Evolutionary conservation across 2,888 invertebrate species (phyloP).

Genomic region (Terebella lapidaria): DNA sequence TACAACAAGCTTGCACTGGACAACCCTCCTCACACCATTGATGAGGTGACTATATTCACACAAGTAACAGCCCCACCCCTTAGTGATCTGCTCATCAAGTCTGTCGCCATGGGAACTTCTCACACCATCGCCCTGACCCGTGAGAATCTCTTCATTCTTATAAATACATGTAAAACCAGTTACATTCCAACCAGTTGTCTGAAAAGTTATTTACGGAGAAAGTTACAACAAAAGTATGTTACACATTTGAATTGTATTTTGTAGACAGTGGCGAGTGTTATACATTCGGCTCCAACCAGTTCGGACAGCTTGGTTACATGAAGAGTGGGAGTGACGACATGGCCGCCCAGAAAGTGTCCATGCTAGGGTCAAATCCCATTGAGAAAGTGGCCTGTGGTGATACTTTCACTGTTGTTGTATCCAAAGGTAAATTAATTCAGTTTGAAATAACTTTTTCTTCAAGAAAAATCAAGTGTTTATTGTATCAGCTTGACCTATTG

Average conservation of each 20-base stretch:
- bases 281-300: constrained; percentile 50
- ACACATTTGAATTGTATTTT: too few relatives aligned
- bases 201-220: too few relatives aligned
- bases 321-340: constrained; percentile 19
- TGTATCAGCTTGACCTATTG: too few relatives aligned
- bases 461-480: background rate
- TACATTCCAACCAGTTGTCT: too few relatives aligned
- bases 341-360: constrained; percentile 28
- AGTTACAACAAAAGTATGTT: too few relatives aligned
- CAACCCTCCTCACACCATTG: constrained; percentile 25
- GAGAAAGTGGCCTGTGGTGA: constrained; percentile 46
- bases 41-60: constrained; percentile 41
- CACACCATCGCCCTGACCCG: constrained; percentile 47
- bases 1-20: constrained; percentile 49
- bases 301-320: constrained; percentile 42
- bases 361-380: constrained; percentile 29
- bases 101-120: constrained; percentile 47
- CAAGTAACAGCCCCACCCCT: constrained; percentile 36
- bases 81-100: constrained; percentile 29
- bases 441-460: background rate
- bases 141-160: too few relatives aligned
- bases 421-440: constrained; percentile 32
- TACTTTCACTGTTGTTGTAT: constrained; percentile 46
- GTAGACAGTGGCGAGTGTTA: constrained; percentile 43
- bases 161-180: too few relatives aligned